Conservation (phyloP, 2,888 invertebrate genomes). For the Blastobasis lacticolella region DNA sequence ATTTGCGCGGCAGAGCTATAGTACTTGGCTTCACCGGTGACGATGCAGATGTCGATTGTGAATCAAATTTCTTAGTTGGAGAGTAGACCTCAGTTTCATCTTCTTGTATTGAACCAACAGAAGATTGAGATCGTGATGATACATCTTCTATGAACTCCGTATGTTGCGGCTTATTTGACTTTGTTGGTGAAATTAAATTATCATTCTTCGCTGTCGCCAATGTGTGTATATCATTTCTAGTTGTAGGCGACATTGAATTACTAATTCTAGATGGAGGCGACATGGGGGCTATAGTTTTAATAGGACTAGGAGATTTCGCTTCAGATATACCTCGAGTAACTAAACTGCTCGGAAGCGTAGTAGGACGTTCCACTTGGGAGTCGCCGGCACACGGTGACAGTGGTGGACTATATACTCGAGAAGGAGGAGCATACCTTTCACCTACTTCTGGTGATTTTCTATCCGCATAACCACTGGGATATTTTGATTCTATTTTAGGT, state of each 20-base stretch:
- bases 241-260: constrained; percentile 32
- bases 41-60: constrained; percentile 14
- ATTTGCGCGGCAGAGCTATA: constrained; percentile 27
- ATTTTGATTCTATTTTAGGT: constrained; percentile 46
- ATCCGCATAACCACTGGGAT: constrained; percentile 45
- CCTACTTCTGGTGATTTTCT: constrained; percentile 53
- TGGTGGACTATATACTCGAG: constrained; percentile 68
- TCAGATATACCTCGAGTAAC: constrained; percentile 46
- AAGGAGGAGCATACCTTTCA: constrained; percentile 51
- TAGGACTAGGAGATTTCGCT: constrained; percentile 62
- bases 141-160: constrained; percentile 30
- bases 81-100: constrained; percentile 24
- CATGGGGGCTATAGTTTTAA: constrained; percentile 45
- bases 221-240: constrained; percentile 35
- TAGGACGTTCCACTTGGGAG: constrained; percentile 57
- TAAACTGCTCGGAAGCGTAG: constrained; percentile 54
- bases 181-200: constrained; percentile 33
- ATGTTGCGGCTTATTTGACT: constrained; percentile 23
- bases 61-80: constrained; percentile 23
- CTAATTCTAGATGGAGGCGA: constrained; percentile 27
- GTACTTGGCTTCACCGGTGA: too few relatives aligned
- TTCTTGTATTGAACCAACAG: constrained; percentile 38
- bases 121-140: constrained; percentile 31
- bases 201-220: constrained; percentile 41
- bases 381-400: constrained; percentile 76